Percentiles rank a stretch among this genome's conserved stretches.
Conservation (phyloP, 2,113 vertebrate species). For the Alectura lathami region DNA sequence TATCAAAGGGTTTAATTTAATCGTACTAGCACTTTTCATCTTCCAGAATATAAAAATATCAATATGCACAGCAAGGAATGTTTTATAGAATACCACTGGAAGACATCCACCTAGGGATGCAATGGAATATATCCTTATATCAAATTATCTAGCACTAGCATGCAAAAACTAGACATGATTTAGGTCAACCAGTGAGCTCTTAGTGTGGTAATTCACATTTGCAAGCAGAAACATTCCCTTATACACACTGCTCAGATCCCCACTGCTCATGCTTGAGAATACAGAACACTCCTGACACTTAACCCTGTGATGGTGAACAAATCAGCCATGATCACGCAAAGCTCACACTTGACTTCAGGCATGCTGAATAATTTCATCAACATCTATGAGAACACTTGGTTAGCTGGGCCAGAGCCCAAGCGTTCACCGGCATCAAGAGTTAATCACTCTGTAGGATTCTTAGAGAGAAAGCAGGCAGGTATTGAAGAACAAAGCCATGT, state of each 20-base stretch:
- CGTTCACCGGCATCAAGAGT: not conserved
- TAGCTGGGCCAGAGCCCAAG: not conserved
- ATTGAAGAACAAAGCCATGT: not conserved
- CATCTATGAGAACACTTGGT: not conserved
- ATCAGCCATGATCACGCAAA: not conserved
- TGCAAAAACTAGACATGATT: not conserved
- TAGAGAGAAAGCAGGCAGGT: not conserved
- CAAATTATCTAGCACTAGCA: not conserved
- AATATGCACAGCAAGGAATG: not conserved
- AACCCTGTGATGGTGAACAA: not conserved
- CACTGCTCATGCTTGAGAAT: not conserved
- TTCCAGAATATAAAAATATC: not conserved
- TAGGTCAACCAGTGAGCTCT: not conserved
- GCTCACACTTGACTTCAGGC: slow-evolving; percentile 1
- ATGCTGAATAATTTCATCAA: not conserved
- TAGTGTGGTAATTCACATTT: slow-evolving; percentile 1
- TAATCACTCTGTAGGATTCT: not conserved
- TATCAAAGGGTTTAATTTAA: not conserved
- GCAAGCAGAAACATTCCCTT: not conserved
- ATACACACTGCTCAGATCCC: not conserved
- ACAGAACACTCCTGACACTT: not conserved
- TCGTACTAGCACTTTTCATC: not conserved
- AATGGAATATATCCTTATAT: not conserved
- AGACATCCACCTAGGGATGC: not conserved
- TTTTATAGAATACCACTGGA: not conserved